Conservation (phyloP, 2,797 vertebrate genomes). For the Petrocephalus sullivani region DNA sequence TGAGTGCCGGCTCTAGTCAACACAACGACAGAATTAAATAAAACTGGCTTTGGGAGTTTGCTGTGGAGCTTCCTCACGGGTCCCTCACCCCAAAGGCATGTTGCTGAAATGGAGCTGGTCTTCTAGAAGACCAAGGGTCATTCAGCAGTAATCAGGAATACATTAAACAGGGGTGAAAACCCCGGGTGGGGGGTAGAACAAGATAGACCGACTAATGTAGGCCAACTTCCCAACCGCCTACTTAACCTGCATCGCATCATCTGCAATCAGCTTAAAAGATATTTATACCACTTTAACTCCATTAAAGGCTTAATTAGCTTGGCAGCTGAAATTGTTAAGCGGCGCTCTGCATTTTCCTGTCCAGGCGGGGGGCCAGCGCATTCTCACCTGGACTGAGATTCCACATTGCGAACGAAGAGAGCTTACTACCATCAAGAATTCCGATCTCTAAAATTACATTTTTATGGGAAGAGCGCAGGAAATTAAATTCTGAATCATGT, state of each 20-base stretch:
- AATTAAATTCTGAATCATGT: background rate
- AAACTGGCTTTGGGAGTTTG: background rate
- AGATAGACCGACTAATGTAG: background rate
- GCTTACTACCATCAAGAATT: background rate
- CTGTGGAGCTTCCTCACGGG: background rate
- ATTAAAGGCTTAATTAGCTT: slow-evolving; percentile 13
- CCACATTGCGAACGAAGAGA: background rate
- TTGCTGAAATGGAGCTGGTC: background rate
- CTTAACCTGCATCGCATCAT: background rate
- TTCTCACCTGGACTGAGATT: slow-evolving; percentile 12
- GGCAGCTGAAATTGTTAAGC: background rate
- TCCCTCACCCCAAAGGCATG: background rate
- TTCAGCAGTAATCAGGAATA: background rate
- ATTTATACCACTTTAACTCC: slow-evolving; percentile 11
- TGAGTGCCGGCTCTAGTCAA: background rate
- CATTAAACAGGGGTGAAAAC: background rate
- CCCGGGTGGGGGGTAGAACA: background rate
- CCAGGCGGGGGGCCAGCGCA: background rate
- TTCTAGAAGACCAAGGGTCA: background rate
- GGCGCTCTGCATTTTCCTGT: background rate
- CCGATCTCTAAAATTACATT: background rate
- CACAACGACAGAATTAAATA: background rate
- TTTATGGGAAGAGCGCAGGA: background rate
- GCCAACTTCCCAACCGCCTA: background rate
- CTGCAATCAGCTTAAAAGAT: background rate